Base-by-base conservation (phyloP, 23 tunicate species). In the Clavelina lepadiformis region DNA sequence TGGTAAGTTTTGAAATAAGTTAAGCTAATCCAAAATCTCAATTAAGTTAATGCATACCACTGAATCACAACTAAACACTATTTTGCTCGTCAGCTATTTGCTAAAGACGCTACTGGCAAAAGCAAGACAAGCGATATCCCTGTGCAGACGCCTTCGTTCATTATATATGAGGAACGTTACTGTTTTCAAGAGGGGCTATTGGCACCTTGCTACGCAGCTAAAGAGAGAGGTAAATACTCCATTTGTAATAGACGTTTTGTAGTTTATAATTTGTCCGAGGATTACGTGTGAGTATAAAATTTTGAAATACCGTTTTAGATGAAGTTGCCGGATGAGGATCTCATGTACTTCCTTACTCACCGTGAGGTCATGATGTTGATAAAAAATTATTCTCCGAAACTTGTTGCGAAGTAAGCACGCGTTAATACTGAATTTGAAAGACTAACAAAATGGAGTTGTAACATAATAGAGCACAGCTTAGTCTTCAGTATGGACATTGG, bases 301-400 rank as follows among this genome's bases (percentile, higher is more conserved):
- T 41, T 41, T 41, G 49, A 41, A 41, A 11, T 41, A 8, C 15
- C 5, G 5, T 41, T 44, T 28, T 31, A 75, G 81, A 47, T 41
- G 21, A 34, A 3, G 33, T 23, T 75, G 6, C 81, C 81, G 19
- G 81, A 75, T 38, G 60, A 41, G 7, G 81, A 75, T 31, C 71
- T 75, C n/a, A n/a, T 45, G 31, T 75, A 51, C 38, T 75, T 75
- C 2, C 61, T 75, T 6, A 75, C 81, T 19, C 81, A 75, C 28
- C 52, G 50, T 31, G 81, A 75, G 33, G 49, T 75, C 33, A 61
- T 61, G 46, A 61, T 38, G 47, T 34, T 75, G 45, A 38, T 75
- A 11, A 46, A 68, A 30, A 41, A 46, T 33, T 18, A 32, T 18
- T 63, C 81, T 22, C 20, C 81, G 13, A 28, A 32, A 28, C 32